Conservation (phyloP, 1,140 invertebrate species). For the Diplogasteroides magnus region DNA sequence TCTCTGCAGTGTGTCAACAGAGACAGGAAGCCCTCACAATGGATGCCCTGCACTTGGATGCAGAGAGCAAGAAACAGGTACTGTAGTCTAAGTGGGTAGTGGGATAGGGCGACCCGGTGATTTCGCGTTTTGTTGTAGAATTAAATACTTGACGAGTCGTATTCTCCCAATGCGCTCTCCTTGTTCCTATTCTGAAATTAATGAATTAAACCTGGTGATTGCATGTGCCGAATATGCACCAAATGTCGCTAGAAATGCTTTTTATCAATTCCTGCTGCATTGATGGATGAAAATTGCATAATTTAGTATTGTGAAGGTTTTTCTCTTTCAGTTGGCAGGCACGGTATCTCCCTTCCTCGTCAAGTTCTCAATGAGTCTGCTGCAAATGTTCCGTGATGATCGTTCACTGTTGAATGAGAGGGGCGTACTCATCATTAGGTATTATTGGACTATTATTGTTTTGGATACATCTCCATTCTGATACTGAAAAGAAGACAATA, state of each 20-base stretch:
- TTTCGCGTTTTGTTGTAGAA: too few relatives aligned
- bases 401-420: conserved; percentile 79
- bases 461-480: too few relatives aligned
- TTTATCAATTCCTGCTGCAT: conserved; percentile 37
- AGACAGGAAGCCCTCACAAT: conserved; percentile 22
- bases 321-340: conserved; percentile 31
- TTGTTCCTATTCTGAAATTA: too few relatives aligned
- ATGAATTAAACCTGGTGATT: too few relatives aligned
- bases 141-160: too few relatives aligned
- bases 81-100: too few relatives aligned
- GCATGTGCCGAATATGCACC: too few relatives aligned
- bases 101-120: too few relatives aligned
- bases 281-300: conserved; percentile 27
- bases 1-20: conserved; percentile 76
- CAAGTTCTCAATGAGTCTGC: conserved; percentile 77
- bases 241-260: conserved; percentile 9
- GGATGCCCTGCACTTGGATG: conserved; percentile 28
- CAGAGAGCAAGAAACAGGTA: conserved; percentile 28
- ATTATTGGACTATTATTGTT: conserved; percentile 36
- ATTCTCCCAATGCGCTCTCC: too few relatives aligned
- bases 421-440: conserved; percentile 90
- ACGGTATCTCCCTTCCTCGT: conserved; percentile 68
- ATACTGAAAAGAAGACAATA: too few relatives aligned
- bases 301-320: not conserved
- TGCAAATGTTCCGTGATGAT: conserved; percentile 79